phyloP scores from a whole-genome alignment of 2,113 vertebrate genomes.

The Pseudorhombus dupliciocellatus region DNA sequence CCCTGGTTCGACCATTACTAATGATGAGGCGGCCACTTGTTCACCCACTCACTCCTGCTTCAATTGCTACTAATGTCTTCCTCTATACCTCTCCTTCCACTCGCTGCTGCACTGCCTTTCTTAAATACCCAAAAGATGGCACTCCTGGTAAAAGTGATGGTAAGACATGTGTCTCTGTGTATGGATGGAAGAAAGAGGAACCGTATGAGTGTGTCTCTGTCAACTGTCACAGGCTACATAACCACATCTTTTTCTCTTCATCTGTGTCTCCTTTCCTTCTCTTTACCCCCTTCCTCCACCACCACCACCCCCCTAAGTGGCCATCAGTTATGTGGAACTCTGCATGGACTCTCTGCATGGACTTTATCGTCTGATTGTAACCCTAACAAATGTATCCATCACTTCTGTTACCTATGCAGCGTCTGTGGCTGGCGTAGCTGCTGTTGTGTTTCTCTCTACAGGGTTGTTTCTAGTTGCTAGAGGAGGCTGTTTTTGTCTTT shows the following conservation, averaged over 20 bases:
- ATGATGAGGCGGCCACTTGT: conserved; percentile 39
- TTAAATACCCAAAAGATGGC: conserved; percentile 94
- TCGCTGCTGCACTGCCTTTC: conserved; percentile 82
- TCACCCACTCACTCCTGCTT: conserved; percentile 49
- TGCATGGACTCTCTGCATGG: conserved; percentile 91
- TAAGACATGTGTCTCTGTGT: conserved; percentile 88
- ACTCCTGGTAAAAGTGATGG: conserved; percentile 93
- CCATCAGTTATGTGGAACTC: conserved; percentile 82
- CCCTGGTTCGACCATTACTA: conserved; percentile 18
- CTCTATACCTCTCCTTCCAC: conserved; percentile 85
- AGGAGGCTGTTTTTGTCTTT: not conserved
- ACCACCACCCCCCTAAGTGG: conserved; percentile 61
- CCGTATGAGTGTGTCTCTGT: conserved; percentile 76
- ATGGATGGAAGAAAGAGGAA: conserved; percentile 32
- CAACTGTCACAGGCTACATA: conserved; percentile 28
- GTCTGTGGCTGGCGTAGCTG: not conserved
- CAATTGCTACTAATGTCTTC: conserved; percentile 63
- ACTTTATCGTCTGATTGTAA: conserved; percentile 46
- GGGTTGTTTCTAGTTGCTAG: not conserved
- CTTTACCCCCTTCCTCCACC: conserved; percentile 55
- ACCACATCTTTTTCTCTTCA: conserved; percentile 44
- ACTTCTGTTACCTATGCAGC: conserved; percentile 20
- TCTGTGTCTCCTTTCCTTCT: conserved; percentile 73
- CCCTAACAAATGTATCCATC: conserved; percentile 43
- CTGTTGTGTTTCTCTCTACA: not conserved